Conservation (phyloP, 2,888 invertebrate species). For the Encarsia formosa region DNA sequence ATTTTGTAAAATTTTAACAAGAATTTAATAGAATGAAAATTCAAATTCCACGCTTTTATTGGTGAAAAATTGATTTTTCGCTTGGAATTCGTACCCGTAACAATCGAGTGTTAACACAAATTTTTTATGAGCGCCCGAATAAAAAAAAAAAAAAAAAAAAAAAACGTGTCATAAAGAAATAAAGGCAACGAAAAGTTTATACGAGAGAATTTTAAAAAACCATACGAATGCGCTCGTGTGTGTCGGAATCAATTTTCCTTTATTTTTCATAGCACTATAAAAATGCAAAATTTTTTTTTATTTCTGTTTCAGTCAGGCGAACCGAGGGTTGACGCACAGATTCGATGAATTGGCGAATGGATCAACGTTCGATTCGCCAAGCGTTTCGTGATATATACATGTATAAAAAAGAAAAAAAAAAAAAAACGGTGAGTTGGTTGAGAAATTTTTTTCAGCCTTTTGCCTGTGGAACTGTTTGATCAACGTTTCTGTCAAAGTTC, state of each 20-base stretch:
- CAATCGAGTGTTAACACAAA: too few relatives aligned
- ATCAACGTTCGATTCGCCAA: conserved; percentile 20
- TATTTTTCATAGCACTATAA: conserved; percentile 14
- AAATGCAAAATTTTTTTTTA: conserved; percentile 6
- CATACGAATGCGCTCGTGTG: background rate
- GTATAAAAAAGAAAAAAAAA: conserved; percentile 15
- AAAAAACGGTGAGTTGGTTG: conserved; percentile 19
- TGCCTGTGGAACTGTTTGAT: conserved; percentile 17
- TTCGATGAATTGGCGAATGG: conserved; percentile 22
- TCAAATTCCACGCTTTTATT: too few relatives aligned
- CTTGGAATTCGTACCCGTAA: too few relatives aligned
- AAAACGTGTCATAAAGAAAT: background rate
- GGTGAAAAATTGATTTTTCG: too few relatives aligned
- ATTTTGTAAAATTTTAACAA: too few relatives aligned
- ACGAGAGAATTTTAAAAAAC: background rate
- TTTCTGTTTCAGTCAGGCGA: conserved; percentile 22
- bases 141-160: background rate
- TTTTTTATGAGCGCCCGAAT: too few relatives aligned
- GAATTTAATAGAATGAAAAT: too few relatives aligned
- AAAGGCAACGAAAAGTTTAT: background rate
- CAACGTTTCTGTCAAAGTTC: conserved; percentile 15
- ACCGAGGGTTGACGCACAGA: conserved; percentile 16
- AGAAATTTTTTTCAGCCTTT: conserved; percentile 17
- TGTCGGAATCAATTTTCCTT: background rate
- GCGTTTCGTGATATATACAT: conserved; percentile 26